These are phyloP conservation scores for Apamea anceps DNA, from an alignment of 2,888 invertebrate genomes.

Conservation along the genomic window DNA sequence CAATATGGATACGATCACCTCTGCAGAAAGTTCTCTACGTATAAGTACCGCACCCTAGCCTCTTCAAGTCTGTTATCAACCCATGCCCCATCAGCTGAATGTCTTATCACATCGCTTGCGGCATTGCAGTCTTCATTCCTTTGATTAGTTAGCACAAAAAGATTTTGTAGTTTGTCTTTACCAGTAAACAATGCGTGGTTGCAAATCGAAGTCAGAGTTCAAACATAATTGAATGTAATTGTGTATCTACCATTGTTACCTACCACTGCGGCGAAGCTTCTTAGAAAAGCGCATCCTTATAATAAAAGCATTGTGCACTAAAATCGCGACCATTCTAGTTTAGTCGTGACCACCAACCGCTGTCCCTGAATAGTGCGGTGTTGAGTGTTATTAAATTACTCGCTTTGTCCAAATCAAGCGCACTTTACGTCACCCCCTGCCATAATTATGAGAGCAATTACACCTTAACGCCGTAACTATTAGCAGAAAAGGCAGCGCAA, in stretches of 20 bases:
- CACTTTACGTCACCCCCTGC: conserved; percentile 61
- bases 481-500: conserved; percentile 43
- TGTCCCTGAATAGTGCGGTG: conserved; percentile 70
- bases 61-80: neutral
- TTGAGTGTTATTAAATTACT: conserved; percentile 57
- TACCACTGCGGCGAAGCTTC: conserved; percentile 17
- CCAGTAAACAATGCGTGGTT: conserved; percentile 26
- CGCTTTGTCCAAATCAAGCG: conserved; percentile 53
- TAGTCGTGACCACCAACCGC: conserved; percentile 68
- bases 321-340: conserved; percentile 37
- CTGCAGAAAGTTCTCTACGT: neutral
- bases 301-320: conserved; percentile 20
- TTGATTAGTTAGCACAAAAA: neutral
- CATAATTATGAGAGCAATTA: conserved; percentile 67
- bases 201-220: conserved; percentile 34
- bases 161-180: neutral
- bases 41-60: neutral
- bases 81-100: too few relatives aligned
- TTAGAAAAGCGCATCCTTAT: conserved; percentile 1
- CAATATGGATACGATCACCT: neutral
- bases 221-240: conserved; percentile 24
- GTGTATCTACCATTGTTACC: conserved; percentile 4
- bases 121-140: neutral
- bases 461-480: conserved; percentile 42
- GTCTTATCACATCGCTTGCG: neutral